Evolutionary conservation across 1,140 invertebrate species (phyloP), one percentile per base, ranked within the genome.

Genomic region (Aporrectodea caliginosa): DNA sequence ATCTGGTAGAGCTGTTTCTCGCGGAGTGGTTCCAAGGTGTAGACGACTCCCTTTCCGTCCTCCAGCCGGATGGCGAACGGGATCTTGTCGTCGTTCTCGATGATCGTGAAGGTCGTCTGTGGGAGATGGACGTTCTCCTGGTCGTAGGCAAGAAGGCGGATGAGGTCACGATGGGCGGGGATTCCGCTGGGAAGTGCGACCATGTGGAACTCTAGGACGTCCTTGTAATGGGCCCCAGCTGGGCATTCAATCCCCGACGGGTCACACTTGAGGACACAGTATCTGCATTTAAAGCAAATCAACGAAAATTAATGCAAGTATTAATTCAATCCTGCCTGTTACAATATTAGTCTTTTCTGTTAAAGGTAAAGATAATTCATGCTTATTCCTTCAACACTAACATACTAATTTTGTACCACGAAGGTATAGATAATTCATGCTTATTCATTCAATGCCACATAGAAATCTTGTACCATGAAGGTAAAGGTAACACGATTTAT

Each of bases 161-260:
- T 85, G 1, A 90, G 84, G 81, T 89, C 88, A 78, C 89, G 87
- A 72, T 87, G 83, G 1, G 88, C 85, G 34, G 86, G 81, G 16
- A 88, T 87, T 2, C 89, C 88, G 80, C 85, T 88, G 6, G 88
- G 88, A 30, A 90, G 83, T 1, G 89, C 86, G 12, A 89, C 80
- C 33, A 86, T 87, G 72, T 87, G 84, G 83, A 88, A 89, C 81
- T 89, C 85, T 2, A 90, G 83, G n/a, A 89, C 84, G 79, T 90
- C 88, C 31, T 87, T 84, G 83, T 87, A 89, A 22, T 12, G 43
- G 6, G 43, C 22, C 22, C 43, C 43, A 58, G 22, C 43, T 6
- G 43, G 43, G 22, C 43, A 58, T 12, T 58, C 43, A 22, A 58
- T 22, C 43, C 43, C 43, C 6, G 43, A 22, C 43, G 6, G 43